Conservation (phyloP, 2,797 vertebrate species). For the Aselliscus stoliczkanus region DNA sequence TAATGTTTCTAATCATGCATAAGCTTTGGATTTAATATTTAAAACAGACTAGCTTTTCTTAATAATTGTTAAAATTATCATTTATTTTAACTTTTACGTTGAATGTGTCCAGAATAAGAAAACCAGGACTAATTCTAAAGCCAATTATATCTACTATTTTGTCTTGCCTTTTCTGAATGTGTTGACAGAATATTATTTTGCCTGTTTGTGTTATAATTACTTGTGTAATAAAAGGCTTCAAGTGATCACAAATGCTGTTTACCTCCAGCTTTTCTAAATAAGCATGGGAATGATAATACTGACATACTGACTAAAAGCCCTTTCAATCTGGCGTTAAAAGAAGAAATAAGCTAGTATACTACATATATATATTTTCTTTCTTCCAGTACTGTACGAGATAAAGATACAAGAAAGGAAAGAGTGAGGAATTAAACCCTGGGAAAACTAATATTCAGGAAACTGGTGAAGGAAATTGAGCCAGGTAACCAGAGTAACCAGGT, state of each 20-base stretch:
- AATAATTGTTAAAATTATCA: neutral
- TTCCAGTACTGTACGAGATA: neutral
- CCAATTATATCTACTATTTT: neutral
- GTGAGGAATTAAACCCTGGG: neutral
- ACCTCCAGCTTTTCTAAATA: neutral
- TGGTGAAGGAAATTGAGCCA: neutral
- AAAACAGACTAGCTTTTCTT: neutral
- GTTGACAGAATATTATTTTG: neutral
- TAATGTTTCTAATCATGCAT: neutral
- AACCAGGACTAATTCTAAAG: neutral
- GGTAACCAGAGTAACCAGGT: neutral
- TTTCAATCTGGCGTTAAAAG: neutral
- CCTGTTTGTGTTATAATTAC: neutral
- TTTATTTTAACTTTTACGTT: neutral
- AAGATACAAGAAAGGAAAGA: neutral
- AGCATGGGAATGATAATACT: neutral
- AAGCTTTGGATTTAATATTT: conserved; percentile 3
- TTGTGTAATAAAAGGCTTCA: conserved; percentile 2
- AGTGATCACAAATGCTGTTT: neutral
- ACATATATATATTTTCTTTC: neutral
- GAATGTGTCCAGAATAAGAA: neutral
- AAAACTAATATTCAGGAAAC: neutral
- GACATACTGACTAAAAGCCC: neutral
- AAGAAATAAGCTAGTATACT: neutral
- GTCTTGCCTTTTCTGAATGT: neutral